A percentile compares a stretch with the other conserved stretches of the same genome.
Conservation (phyloP, 2,113 vertebrate species). For the Gopherus evgoodei region DNA sequence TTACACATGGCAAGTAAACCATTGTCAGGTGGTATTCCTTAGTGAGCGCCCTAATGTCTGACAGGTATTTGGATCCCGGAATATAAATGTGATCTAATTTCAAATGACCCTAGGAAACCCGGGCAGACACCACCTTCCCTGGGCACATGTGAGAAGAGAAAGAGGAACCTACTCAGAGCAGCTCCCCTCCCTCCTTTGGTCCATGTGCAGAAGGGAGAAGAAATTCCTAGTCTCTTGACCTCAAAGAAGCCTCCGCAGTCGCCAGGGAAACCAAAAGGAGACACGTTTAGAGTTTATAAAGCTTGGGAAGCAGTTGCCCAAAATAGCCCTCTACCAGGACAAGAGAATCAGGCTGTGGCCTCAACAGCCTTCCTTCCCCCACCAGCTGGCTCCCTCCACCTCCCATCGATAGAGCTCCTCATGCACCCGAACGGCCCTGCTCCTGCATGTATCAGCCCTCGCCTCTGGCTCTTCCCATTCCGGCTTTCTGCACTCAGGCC, state of each 20-base stretch:
- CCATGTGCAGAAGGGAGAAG: background rate
- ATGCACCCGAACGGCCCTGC: no score
- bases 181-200: background rate
- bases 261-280: background rate
- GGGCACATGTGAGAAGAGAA: background rate
- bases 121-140: background rate
- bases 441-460: background rate
- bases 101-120: background rate
- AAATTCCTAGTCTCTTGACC: no score
- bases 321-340: accelerated
- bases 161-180: accelerated
- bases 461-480: no score
- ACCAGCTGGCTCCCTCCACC: background rate
- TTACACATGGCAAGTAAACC: background rate
- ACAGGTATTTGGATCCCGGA: no score
- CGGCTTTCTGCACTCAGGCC: background rate
- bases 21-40: background rate
- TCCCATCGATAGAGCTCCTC: background rate
- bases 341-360: accelerated
- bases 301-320: accelerated
- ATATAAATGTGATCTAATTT: background rate
- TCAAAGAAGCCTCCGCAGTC: background rate
- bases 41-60: background rate
- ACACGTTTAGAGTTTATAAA: accelerated
- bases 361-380: background rate